Evolutionary conservation across 2,888 invertebrate genomes (phyloP), one percentile per base, ranked within the genome.

Genomic region (Cyclophora punctaria): DNA sequence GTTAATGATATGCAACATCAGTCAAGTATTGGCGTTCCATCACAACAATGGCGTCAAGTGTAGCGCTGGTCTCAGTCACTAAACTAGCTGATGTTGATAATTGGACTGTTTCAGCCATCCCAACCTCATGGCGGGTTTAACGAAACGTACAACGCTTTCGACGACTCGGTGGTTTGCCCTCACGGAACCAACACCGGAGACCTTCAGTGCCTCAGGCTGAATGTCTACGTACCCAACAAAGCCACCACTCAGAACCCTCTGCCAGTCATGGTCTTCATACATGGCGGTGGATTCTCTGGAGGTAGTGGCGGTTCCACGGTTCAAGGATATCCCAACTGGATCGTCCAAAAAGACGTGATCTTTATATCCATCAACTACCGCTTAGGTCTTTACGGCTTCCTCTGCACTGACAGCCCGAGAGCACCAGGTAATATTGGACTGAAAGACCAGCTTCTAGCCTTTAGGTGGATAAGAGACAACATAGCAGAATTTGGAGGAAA

Each of bases 71-170:
- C n/a, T n/a, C n/a, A n/a, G n/a, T n/a, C n/a, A n/a, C n/a, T n/a
- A n/a, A n/a, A n/a, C n/a, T n/a, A n/a, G n/a, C n/a, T n/a, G n/a
- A n/a, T n/a, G n/a, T n/a, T n/a, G n/a, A n/a, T n/a, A n/a, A n/a
- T n/a, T n/a, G n/a, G n/a, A n/a, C n/a, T 42, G 20, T 57, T 61
- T 6, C 49, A 65, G 64, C 42, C 48, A 3, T 47, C 66, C 4
- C 6, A 40, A 4, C 57, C 61, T n/a, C 45, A 59, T 34, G 56
- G 56, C 7, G 47, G 47, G 35, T 66, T 68, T 42, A 35, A 48
- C 4, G 48, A 20, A 5, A 44, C 57, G 5, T 67, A 64, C 42
- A 57, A 62, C 2, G 69, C 69, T 3, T 53, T 53, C 40, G 54
- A 65, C 47, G 66, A 66, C 35, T 50, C 63, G 2, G 51, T 53